phyloP scores from a whole-genome alignment of 2,113 vertebrate species.

The Hemibagrus wyckioides region DNA sequence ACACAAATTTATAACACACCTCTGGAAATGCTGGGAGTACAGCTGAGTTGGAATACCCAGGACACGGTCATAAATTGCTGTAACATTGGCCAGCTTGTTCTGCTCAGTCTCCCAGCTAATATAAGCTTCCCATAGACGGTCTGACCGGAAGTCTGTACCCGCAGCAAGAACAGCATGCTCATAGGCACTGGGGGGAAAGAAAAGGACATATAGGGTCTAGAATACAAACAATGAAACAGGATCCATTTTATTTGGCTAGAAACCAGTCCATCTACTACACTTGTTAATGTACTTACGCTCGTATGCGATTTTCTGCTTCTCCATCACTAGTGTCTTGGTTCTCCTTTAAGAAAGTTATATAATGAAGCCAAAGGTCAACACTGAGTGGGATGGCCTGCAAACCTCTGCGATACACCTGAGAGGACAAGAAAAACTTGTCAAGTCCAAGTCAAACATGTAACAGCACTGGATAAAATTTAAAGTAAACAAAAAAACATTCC shows the following conservation, averaged over 20 bases:
- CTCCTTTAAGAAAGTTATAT: slow-evolving; percentile 94
- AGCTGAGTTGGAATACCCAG: slow-evolving; percentile 94
- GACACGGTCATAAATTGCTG: slow-evolving; percentile 90
- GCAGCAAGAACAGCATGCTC: slow-evolving; percentile 93
- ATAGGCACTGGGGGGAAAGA: slow-evolving; percentile 82
- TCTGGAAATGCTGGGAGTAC: slow-evolving; percentile 96
- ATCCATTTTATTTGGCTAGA: neutral
- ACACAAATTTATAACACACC: slow-evolving; percentile 67
- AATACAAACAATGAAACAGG: neutral
- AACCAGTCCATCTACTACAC: neutral
- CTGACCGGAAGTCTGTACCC: slow-evolving; percentile 96
- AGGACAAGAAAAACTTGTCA: neutral
- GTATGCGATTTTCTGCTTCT: slow-evolving; percentile 84
- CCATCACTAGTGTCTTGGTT: slow-evolving; percentile 85
- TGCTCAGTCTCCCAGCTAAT: slow-evolving; percentile 93
- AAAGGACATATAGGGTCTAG: neutral
- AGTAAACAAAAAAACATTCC: slow-evolving; percentile 56
- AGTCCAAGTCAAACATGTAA: neutral
- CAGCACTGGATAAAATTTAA: neutral
- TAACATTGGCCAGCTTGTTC: slow-evolving; percentile 87
- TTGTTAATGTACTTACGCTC: slow-evolving; percentile 80
- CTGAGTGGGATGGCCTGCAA: slow-evolving; percentile 98
- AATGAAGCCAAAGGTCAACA: slow-evolving; percentile 98
- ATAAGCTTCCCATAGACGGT: slow-evolving; percentile 96
- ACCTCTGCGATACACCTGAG: slow-evolving; percentile 93